phyloP scores from a whole-genome alignment of 2,113 vertebrate genomes.

The Helogale parvula region DNA sequence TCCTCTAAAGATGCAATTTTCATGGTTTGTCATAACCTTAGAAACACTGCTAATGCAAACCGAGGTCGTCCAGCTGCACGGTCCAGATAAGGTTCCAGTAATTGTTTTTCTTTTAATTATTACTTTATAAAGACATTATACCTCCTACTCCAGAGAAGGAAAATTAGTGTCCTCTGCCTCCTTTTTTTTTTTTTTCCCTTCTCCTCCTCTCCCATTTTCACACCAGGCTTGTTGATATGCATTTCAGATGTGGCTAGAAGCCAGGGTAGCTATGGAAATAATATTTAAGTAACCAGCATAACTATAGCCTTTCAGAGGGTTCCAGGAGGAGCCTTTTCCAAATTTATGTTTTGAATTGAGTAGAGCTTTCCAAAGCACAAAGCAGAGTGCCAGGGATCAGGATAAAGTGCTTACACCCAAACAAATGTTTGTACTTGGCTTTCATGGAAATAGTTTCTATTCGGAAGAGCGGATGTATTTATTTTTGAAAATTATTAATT shows the following conservation, averaged over 20 bases:
- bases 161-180: constrained; percentile 81
- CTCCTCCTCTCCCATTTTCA: constrained; percentile 50
- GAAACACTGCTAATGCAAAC: constrained; percentile 83
- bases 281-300: constrained; percentile 78
- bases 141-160: constrained; percentile 81
- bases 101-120: constrained; percentile 90
- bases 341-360: constrained; percentile 74
- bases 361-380: constrained; percentile 66
- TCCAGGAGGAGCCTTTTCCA: constrained; percentile 70
- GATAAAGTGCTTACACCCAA: constrained; percentile 63
- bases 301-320: constrained; percentile 75
- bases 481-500: constrained; percentile 58
- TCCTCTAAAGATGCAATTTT: constrained; percentile 89
- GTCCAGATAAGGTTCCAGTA: constrained; percentile 86
- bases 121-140: constrained; percentile 90
- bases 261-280: constrained; percentile 79
- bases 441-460: constrained; percentile 64
- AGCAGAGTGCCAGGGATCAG: constrained; percentile 61
- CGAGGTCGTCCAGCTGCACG: constrained; percentile 84
- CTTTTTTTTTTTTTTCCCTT: neutral
- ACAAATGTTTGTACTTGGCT: constrained; percentile 68
- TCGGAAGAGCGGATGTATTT: neutral
- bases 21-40: constrained; percentile 89
- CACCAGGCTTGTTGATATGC: constrained; percentile 69
- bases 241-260: constrained; percentile 75